Percentiles rank a stretch among this genome's conserved stretches.
phyloP scores from a whole-genome alignment of 2,113 vertebrate species.

The Epinephelus lanceolatus region DNA sequence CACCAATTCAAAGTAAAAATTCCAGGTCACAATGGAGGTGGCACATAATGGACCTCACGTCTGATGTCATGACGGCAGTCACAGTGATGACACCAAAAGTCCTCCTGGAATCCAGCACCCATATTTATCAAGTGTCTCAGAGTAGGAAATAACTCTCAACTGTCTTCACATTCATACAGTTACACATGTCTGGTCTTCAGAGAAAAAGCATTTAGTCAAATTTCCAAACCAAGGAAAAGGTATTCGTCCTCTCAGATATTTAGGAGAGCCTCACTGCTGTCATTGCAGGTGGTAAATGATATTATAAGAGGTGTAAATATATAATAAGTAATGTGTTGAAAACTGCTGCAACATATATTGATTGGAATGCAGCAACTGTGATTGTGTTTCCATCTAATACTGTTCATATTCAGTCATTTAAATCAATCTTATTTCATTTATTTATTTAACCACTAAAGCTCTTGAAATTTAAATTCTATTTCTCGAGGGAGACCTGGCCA shows the following conservation, averaged over 20 bases:
- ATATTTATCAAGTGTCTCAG: not conserved
- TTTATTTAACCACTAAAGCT: too few relatives aligned
- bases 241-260: too few relatives aligned
- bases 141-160: not conserved
- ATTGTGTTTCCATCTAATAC: not conserved
- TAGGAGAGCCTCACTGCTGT: not conserved
- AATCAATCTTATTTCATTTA: not conserved
- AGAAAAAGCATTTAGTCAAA: not conserved
- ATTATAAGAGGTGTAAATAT: not conserved
- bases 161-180: not conserved
- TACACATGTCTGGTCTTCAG: not conserved
- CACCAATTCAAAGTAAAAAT: conserved; percentile 69
- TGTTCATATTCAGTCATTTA: not conserved
- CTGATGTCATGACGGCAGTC: conserved; percentile 21
- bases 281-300: not conserved
- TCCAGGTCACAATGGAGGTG: conserved; percentile 80
- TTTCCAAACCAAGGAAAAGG: conserved; percentile 1
- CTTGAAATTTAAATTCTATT: too few relatives aligned
- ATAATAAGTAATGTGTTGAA: not conserved
- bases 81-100: conserved; percentile 4
- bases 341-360: not conserved
- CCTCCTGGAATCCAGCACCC: not conserved
- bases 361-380: not conserved
- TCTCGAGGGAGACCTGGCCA: too few relatives aligned
- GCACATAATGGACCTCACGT: conserved; percentile 66